Evolutionary conservation across 30 jellyfish, hydroid and myxozoan genomes (phyloP), one percentile per base, ranked within the genome.

Genomic region (Aurelia aurita complex sp. Pacific): DNA sequence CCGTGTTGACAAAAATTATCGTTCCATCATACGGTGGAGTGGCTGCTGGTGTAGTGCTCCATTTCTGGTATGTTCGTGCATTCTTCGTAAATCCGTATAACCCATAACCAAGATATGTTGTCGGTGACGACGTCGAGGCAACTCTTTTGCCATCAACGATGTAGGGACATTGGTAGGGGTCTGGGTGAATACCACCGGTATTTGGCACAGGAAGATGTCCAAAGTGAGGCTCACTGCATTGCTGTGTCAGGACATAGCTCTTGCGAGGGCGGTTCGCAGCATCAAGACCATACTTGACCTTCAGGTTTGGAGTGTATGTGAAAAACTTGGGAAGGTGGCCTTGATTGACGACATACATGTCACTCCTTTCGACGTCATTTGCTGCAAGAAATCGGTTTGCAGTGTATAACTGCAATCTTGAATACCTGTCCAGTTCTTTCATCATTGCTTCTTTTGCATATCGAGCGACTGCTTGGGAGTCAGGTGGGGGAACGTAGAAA

Each of bases 361-460:
- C 79, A 64, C 53, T 42, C 55, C 60, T 35, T 19, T 69, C 79
- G 32, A 33, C 36, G 53, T 69, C 53, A 35, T 19, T 74, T 8
- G 12, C 85, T 16, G 38, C 52, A 34, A 42, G 52, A 77, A 53
- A 17, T 74, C 18, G 32, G 79, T 69, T 35, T 16, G 52, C 71
- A 52, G 23, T 18, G 79, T 10, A 36, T 5, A 74, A 35, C 71
- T 74, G 74, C 18, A 8, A 16, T 55, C 71, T 74, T 38, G 85
- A 11, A 74, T 42, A 42, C n/a, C 33, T 46, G 17, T 74, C 85
- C 2, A 74, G 60, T 13, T 74, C 85, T 74, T 34, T 74, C 85
- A 74, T 74, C 51, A 74, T 18, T 34, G 53, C 16, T 74, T 74
- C 85, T 53, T 53, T 74, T 18, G 43, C 17, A 11, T 29, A 5